Conservation (phyloP, 1,140 invertebrate genomes). For the Coelopa frigida region DNA sequence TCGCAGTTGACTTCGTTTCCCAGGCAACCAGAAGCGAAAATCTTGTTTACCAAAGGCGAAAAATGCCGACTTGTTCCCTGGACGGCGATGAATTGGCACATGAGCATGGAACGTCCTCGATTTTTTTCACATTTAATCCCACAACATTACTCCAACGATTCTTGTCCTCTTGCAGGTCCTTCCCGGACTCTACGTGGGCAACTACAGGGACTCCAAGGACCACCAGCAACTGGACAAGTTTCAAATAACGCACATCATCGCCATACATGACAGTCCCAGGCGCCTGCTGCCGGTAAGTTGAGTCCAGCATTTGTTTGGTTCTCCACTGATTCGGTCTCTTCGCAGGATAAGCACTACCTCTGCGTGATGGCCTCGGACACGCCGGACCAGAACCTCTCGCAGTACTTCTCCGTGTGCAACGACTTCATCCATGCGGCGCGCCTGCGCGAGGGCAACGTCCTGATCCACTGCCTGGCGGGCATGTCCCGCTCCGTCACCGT, state of each 20-base stretch:
- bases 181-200: constrained; percentile 77
- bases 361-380: constrained; percentile 90
- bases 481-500: constrained; percentile 94
- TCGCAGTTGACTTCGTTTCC: too few species aligned
- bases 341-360: constrained; percentile 89
- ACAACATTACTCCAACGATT: constrained; percentile 1
- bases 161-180: constrained; percentile 59
- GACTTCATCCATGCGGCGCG: constrained; percentile 93
- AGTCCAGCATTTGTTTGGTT: background rate
- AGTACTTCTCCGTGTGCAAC: constrained; percentile 89
- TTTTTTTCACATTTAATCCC: background rate
- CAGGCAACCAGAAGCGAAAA: too few species aligned
- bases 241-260: constrained; percentile 90
- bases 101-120: constrained; percentile 20
- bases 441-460: constrained; percentile 78
- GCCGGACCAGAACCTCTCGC: constrained; percentile 85
- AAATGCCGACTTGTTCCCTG: background rate
- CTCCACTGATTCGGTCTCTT: constrained; percentile 11
- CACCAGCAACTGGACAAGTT: constrained; percentile 75
- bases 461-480: constrained; percentile 94
- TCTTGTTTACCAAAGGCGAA: background rate
- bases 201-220: constrained; percentile 90
- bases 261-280: constrained; percentile 88
- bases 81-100: constrained; percentile 26
- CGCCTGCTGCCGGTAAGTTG: constrained; percentile 68